Evolutionary conservation across 2,888 invertebrate genomes (phyloP), one percentile per base, ranked within the genome.

Genomic region (Andrena trimmerana): DNA sequence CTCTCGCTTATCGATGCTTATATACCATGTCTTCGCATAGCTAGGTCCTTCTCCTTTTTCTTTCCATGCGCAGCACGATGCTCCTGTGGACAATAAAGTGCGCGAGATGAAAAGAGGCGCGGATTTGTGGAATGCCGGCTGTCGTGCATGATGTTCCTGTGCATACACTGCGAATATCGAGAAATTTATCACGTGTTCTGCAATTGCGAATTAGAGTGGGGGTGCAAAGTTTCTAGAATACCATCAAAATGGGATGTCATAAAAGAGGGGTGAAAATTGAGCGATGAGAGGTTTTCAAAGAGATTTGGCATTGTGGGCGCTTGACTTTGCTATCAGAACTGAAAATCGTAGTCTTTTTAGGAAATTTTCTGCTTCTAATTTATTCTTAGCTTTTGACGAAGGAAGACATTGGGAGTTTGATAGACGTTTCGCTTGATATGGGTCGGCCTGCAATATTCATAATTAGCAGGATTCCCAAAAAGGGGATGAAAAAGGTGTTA

Each of bases 1-100:
- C 74, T 75, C 71, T 42, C 67, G 73, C 68, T 85, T 83, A 85
- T 83, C 83, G 83, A 78, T 72, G 84, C 74, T 79, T 71, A 60
- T 67, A 59, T 57, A 59, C 69, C 62, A 31, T 50, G 75, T 66
- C 67, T 76, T 79, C 79, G 74, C 74, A 71, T 80, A 65, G 50
- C 70, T 27, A 8, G n/a, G 31, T 29, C 54, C 29, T 65, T 62
- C 70, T 79, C 57, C 8, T 54, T 20, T 48, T 66, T 31, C 13
- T 20, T 48, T 60, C 10, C 42, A 50, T 67, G 2, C 31, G 31
- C 13, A 33, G 42, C 10, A 24, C 57, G 63, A 69, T 16, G 27
- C 54, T n/a, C 6, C 36, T 4, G 20, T 31, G 57, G 29, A 71
- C 81, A 75, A 80, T 81, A 75, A 74, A 80, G 33, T 29, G 16